Evolutionary conservation across 2,113 vertebrate species (phyloP), one percentile per base, ranked within the genome.

Genomic region (Ptilonorhynchus violaceus): DNA sequence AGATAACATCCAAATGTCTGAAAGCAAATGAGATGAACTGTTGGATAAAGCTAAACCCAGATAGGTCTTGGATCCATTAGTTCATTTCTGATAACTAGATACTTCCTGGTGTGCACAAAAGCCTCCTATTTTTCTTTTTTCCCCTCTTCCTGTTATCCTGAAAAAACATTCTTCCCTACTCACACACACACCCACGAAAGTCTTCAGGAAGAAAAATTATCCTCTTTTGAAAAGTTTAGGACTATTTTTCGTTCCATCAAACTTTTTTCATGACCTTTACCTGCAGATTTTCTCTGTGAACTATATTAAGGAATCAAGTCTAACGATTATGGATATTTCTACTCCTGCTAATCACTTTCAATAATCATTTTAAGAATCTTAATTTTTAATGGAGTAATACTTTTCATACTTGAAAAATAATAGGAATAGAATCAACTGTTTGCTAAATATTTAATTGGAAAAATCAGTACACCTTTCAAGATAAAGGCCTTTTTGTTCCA

Each of bases 361-460:
- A 46, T 66, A 85, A 82, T 70, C 0, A 76, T 69, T 75, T 66
- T 41, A 66, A 72, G 42, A 75, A 62, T 69, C 55, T 89, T 76
- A 79, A 50, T 88, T 83, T 88, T 92, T 82, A 85, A 95, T 79
- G 10, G 14, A 41, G 9, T 27, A 89, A 66, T 0, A 1, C 11
- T 83, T 93, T 90, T 82, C 35, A 55, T 46, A 73, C 30, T 63
- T 59, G 39, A 96, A 68, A 93, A 77, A 66, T 58, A 94, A 85
- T 39, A 78, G 2, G 33, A 91, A 78, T 42, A 58, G 2, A 37
- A 76, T 50, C 4, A 82, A 35, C 4, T 66, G 89, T 82, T 93
- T 79, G 9, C 11, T 94, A 82, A 92, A 76, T 53, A 73, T 85
- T 94, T 96, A 89, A 77, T 80, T 90, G 39, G 41, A 90, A 96